phyloP scores from a whole-genome alignment of 1,140 invertebrate genomes.

The Hesperophylax magnus region DNA sequence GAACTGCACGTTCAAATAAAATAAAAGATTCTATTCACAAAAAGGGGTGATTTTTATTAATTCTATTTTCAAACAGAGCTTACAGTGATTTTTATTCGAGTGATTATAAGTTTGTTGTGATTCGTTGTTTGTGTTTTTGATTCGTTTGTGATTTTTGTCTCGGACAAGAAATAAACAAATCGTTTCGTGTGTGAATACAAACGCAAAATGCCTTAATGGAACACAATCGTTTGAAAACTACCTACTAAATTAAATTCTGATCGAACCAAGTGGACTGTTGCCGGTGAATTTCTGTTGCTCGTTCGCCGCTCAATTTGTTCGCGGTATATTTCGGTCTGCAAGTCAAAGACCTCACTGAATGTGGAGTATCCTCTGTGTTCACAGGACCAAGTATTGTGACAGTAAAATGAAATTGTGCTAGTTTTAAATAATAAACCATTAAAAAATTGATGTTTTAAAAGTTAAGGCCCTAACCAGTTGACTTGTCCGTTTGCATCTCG shows the following conservation, averaged over 20 bases:
- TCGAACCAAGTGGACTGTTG: constrained; percentile 5
- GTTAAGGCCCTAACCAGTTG: not conserved
- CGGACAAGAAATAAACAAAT: constrained; percentile 14
- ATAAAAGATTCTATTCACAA: not conserved
- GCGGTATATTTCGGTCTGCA: constrained; percentile 43
- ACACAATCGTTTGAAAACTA: not conserved
- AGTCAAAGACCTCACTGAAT: constrained; percentile 43
- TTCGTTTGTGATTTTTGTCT: not conserved
- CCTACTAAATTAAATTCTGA: constrained; percentile 4
- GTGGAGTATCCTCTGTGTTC: not conserved
- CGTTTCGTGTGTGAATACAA: not conserved
- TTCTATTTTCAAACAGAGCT: not conserved
- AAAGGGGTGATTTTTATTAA: not conserved
- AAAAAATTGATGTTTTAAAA: not conserved
- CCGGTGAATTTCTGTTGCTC: constrained; percentile 15
- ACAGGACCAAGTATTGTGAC: constrained; percentile 24
- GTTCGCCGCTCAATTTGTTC: constrained; percentile 18
- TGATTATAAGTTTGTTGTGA: not conserved
- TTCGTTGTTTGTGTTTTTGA: not conserved
- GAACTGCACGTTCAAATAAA: constrained; percentile 7
- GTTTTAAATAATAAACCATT: not conserved
- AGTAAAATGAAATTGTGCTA: not conserved
- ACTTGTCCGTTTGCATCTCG: constrained; percentile 7
- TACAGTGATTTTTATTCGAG: not conserved
- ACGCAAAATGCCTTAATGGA: not conserved